Conservation (phyloP, 2,888 invertebrate species). For the Hypsopygia costalis region DNA sequence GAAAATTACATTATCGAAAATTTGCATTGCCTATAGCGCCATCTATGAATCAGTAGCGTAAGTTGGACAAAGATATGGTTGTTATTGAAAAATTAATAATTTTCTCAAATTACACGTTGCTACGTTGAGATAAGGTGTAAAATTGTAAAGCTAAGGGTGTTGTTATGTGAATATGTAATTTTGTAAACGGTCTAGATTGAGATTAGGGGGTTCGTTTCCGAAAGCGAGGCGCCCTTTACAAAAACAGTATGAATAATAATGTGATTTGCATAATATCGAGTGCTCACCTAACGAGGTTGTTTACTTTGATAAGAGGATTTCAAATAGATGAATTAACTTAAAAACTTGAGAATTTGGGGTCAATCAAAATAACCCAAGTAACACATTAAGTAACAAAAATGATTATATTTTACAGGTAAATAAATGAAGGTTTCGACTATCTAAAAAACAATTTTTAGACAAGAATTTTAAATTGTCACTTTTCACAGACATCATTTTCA, state of each 20-base stretch:
- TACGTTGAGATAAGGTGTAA: slow-evolving; percentile 18
- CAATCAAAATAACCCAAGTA: too few species aligned
- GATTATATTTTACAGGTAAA: too few species aligned
- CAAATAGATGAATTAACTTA: slow-evolving; percentile 44
- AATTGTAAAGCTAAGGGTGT: slow-evolving; percentile 19
- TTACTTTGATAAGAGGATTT: slow-evolving; percentile 61
- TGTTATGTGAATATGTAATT: slow-evolving; percentile 27
- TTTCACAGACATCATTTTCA: too few species aligned
- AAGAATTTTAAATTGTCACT: too few species aligned
- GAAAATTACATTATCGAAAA: slow-evolving; percentile 72
- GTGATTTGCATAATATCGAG: slow-evolving; percentile 72
- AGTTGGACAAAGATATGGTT: slow-evolving; percentile 33
- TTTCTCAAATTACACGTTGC: slow-evolving; percentile 17
- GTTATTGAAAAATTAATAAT: slow-evolving; percentile 14
- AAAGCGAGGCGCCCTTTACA: slow-evolving; percentile 61
- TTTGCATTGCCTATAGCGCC: slow-evolving; percentile 74
- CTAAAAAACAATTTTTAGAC: too few species aligned
- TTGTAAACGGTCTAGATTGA: slow-evolving; percentile 45
- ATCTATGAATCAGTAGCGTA: slow-evolving; percentile 57
- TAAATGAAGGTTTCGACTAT: too few species aligned
- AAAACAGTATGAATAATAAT: slow-evolving; percentile 80
- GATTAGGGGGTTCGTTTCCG: slow-evolving; percentile 66
- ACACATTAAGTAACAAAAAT: too few species aligned
- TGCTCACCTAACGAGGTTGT: slow-evolving; percentile 61
- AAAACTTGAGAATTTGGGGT: too few species aligned